A percentile compares a stretch with the other conserved stretches of the same genome.
These are phyloP conservation scores for Drosophila planitibia DNA, from an alignment of 2,888 invertebrate genomes.

Conservation along the genomic window DNA sequence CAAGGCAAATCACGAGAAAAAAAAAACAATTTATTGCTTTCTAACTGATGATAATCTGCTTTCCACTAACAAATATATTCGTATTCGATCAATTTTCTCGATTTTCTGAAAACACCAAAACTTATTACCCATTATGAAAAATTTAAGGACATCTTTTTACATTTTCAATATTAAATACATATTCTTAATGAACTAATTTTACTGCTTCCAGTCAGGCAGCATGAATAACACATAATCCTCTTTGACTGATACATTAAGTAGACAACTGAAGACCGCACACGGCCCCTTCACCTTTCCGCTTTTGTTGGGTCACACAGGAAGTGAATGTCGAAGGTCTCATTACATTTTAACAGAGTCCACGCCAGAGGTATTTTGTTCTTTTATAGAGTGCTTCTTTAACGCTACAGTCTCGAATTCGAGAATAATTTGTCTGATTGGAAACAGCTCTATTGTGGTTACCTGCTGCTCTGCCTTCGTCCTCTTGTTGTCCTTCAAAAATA, in stretches of 20 bases:
- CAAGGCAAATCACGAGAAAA: background rate
- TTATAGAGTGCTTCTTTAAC: background rate
- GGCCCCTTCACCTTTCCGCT: background rate
- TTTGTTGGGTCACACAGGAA: conserved; percentile 17
- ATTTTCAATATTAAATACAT: background rate
- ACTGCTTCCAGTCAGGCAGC: conserved; percentile 3
- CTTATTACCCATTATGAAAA: background rate
- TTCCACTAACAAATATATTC: background rate
- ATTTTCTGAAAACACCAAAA: background rate
- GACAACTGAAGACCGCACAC: conserved; percentile 8
- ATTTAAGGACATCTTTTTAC: background rate
- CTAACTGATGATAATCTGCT: background rate
- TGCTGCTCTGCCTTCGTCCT: conserved; percentile 23
- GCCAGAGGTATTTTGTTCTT: background rate
- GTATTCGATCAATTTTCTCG: background rate
- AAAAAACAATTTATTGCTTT: background rate
- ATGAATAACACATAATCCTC: conserved; percentile 37
- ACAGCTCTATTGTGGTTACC: conserved; percentile 3
- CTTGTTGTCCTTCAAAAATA: conserved; percentile 1
- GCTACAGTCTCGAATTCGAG: conserved; percentile 7
- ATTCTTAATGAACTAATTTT: conserved; percentile 9
- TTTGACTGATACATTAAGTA: conserved; percentile 34
- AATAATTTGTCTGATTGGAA: conserved; percentile 18
- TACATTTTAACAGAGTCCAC: conserved; percentile 11
- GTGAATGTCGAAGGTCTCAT: conserved; percentile 13